Evolutionary conservation across 1,140 invertebrate species (phyloP), one percentile per base, ranked within the genome.

Genomic region (Anastatus disparis): DNA sequence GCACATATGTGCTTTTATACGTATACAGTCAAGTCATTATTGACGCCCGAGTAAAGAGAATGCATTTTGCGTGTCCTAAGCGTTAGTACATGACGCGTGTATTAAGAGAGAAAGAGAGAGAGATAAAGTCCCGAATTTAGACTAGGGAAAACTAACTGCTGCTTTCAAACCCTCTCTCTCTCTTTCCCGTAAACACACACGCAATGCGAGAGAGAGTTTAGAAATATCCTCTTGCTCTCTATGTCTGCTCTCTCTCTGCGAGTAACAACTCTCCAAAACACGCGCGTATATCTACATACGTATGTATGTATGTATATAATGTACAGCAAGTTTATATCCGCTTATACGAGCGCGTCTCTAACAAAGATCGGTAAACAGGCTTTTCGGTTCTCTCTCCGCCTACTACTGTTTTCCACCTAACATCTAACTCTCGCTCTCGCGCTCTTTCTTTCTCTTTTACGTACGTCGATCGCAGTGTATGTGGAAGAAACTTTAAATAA

Each of bases 311-410:
- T n/a, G n/a, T n/a, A n/a, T n/a, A n/a, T n/a, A n/a, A n/a, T n/a
- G n/a, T n/a, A n/a, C n/a, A n/a, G 48, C 42, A 69, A 73, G 31
- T 74, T 74, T 74, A 66, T 70, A 74, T 70, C 63, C 67, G 72
- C 67, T 70, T 70, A 69, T n/a, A 52, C 52, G 40, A n/a, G n/a
- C 52, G 52, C 46, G 42, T 65, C 55, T 59, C 31, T 12, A 63
- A 55, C 35, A 70, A 72, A 44, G 40, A 71, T 66, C 56, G 56
- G 70, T 62, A 71, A 71, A 66, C 44, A 61, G 26, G 26, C 52
- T 70, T 70, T 66, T 48, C 63, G 68, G 52, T n/a, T 42, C 0
- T 2, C 53, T 15, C 10, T 56, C 20, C 26, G 55, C 12, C 35
- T 31, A 42, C 35, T 42, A n/a, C 35, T 2, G 22, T 12, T 8